A percentile compares a stretch with the other conserved stretches of the same genome.
Conservation (phyloP, 2,113 vertebrate species). For the Indri indri region DNA sequence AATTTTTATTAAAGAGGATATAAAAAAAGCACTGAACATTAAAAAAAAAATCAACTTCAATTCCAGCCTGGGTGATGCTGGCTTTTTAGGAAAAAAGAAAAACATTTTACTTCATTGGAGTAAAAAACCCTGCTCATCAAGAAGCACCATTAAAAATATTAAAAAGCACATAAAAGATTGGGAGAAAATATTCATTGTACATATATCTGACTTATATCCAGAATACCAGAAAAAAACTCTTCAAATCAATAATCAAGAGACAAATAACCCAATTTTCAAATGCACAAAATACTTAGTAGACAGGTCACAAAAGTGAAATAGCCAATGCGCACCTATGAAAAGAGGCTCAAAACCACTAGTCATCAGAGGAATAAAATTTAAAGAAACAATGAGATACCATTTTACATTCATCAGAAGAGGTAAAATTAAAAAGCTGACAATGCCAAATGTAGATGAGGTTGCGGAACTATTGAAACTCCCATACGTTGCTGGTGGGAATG, state of each 20-base stretch:
- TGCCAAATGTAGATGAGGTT: neutral
- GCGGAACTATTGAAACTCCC: neutral
- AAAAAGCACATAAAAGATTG: slow-evolving; percentile 5
- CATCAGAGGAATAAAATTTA: neutral
- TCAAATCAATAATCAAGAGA: neutral
- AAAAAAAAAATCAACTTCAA: neutral
- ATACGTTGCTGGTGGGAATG: neutral
- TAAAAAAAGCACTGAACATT: neutral
- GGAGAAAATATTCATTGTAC: neutral
- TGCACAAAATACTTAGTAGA: neutral
- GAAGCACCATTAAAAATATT: neutral
- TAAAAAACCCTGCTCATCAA: neutral
- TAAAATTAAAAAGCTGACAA: neutral
- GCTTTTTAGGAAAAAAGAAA: neutral
- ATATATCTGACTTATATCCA: neutral
- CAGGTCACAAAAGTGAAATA: neutral
- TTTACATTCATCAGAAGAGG: neutral
- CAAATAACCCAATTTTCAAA: neutral
- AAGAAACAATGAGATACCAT: neutral
- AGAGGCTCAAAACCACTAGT: neutral
- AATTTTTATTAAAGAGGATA: neutral
- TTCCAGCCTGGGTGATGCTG: no score
- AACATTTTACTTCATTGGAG: neutral
- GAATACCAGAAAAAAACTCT: neutral
- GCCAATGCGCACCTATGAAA: neutral